These are phyloP conservation scores for Larimichthys crocea DNA, from an alignment of 2,113 vertebrate species.

Conservation along the genomic window DNA sequence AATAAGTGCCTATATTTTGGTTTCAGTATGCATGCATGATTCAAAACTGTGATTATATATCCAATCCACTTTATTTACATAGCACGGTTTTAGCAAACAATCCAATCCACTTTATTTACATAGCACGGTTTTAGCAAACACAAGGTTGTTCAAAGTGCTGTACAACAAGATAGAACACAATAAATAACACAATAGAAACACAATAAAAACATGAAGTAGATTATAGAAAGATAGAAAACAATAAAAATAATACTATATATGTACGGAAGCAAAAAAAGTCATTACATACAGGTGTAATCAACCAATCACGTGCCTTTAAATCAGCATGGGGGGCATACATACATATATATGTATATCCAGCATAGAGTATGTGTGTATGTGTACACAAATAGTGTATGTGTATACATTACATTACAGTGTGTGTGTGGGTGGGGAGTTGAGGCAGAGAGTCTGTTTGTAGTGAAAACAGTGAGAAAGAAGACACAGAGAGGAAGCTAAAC, in stretches of 20 bases:
- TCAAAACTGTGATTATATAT: background rate
- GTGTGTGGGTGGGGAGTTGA: slow-evolving; percentile 47
- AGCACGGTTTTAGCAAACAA: too few relatives aligned
- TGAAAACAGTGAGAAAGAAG: slow-evolving; percentile 74
- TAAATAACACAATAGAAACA: too few relatives aligned
- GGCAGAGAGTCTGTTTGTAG: slow-evolving; percentile 70
- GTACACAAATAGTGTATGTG: slow-evolving; percentile 48
- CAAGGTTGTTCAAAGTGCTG: too few relatives aligned
- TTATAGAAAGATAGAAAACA: too few relatives aligned
- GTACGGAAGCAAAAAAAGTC: background rate
- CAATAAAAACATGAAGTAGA: too few relatives aligned
- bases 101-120: too few relatives aligned
- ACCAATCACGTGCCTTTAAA: background rate
- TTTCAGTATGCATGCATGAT: background rate
- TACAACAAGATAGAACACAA: too few relatives aligned
- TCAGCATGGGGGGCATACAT: background rate
- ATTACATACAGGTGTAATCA: background rate
- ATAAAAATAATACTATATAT: background rate
- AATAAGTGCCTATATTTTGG: background rate
- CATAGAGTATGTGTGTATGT: slow-evolving; percentile 6
- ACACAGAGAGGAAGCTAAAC: slow-evolving; percentile 78
- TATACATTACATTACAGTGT: slow-evolving; percentile 37
- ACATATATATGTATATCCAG: background rate
- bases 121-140: too few relatives aligned
- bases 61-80: too few relatives aligned